A percentile compares a stretch with the other conserved stretches of the same genome.
Conservation (phyloP, 30 jellyfish, hydroid and myxozoan species). For the Pseudorhiza aurosa region DNA sequence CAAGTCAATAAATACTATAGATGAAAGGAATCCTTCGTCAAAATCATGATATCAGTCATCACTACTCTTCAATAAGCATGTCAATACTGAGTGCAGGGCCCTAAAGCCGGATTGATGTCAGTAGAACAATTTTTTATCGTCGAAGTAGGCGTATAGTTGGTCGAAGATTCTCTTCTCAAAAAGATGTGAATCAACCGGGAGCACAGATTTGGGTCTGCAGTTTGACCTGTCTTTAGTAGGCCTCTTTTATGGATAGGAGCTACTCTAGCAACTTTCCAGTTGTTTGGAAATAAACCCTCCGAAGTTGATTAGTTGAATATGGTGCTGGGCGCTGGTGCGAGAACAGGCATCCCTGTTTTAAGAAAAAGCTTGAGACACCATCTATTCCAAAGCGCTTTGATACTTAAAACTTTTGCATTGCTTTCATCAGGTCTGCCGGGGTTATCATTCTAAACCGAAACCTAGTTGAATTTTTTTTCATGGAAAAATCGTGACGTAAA, state of each 20-base stretch:
- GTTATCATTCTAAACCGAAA: constrained; percentile 1
- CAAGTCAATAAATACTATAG: constrained; percentile 21
- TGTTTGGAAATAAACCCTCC: constrained; percentile 44
- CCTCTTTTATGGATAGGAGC: constrained; percentile 37
- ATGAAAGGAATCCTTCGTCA: constrained; percentile 27
- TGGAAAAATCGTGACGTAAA: background rate
- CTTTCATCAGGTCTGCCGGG: constrained; percentile 29
- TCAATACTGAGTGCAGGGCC: constrained; percentile 60
- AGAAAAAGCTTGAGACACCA: constrained; percentile 20
- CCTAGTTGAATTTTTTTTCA: constrained; percentile 5
- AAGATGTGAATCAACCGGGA: constrained; percentile 34
- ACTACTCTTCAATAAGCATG: constrained; percentile 45
- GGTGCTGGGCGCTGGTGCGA: constrained; percentile 5
- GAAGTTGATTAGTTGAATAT: constrained; percentile 1
- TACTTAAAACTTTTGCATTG: constrained; percentile 19
- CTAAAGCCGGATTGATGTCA: constrained; percentile 67
- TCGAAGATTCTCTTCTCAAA: constrained; percentile 43
- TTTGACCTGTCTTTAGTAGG: constrained; percentile 20
- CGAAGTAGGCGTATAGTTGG: constrained; percentile 29
- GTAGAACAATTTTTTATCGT: constrained; percentile 17
- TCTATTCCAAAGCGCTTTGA: constrained; percentile 26
- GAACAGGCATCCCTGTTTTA: constrained; percentile 33
- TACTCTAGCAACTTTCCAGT: constrained; percentile 51
- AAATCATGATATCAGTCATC: constrained; percentile 41
- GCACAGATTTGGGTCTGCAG: constrained; percentile 34